Evolutionary conservation across 2,888 invertebrate genomes (phyloP).

Genomic region (Nezara viridula): DNA sequence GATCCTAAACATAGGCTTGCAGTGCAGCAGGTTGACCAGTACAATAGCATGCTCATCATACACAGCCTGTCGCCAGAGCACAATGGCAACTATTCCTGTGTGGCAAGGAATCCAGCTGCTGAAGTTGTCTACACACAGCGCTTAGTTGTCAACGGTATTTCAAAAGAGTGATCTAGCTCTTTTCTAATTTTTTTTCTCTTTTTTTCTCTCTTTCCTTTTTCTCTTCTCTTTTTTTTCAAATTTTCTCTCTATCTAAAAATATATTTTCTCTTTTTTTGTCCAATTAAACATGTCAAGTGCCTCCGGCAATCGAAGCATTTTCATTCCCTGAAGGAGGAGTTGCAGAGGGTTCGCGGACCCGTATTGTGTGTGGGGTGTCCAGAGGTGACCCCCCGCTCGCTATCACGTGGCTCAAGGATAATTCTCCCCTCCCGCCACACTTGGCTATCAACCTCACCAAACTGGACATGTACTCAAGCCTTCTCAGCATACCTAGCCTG

Average conservation of each 20-base stretch:
- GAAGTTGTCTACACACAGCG: conserved; percentile 82
- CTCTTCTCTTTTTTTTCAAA: conserved; percentile 61
- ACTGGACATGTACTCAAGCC: conserved; percentile 83
- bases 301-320: conserved; percentile 89
- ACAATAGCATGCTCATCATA: conserved; percentile 83
- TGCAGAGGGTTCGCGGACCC: conserved; percentile 85
- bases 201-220: conserved; percentile 67
- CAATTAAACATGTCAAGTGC: conserved; percentile 73
- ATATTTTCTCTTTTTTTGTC: conserved; percentile 60
- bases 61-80: conserved; percentile 82
- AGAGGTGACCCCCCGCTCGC: conserved; percentile 85
- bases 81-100: conserved; percentile 84
- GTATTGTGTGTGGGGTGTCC: conserved; percentile 85
- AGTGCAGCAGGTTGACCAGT: conserved; percentile 81
- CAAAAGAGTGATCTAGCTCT: conserved; percentile 59
- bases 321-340: conserved; percentile 83
- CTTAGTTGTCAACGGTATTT: conserved; percentile 82
- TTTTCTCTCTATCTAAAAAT: conserved; percentile 60
- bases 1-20: conserved; percentile 73
- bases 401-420: conserved; percentile 88
- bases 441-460: conserved; percentile 77
- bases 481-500: conserved; percentile 83
- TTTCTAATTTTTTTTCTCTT: conserved; percentile 60
- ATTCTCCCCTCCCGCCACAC: conserved; percentile 69
- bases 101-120: conserved; percentile 80